Percentiles rank a stretch among this genome's conserved stretches.
These are phyloP conservation scores for Metallyticus violacea DNA, from an alignment of 2,888 invertebrate species.

Conservation along the genomic window DNA sequence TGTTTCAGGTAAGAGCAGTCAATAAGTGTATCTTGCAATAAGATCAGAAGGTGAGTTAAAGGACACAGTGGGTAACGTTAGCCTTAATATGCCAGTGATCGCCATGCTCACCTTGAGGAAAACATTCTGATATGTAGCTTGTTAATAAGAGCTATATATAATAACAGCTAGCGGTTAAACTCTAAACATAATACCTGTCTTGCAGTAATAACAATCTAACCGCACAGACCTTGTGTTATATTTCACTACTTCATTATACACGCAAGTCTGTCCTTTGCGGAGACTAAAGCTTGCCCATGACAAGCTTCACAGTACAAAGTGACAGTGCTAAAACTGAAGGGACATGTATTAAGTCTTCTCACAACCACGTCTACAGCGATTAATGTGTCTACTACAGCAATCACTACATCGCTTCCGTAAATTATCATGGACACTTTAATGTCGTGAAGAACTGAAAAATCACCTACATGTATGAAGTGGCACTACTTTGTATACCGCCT, in stretches of 20 bases:
- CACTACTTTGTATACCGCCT: no score
- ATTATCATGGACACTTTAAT: no score
- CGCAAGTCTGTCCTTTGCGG: not conserved
- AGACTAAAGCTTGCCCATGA: no score
- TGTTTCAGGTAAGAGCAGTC: not conserved
- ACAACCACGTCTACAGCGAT: no score
- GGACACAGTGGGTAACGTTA: not conserved
- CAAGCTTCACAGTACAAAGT: no score
- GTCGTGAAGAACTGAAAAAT: no score
- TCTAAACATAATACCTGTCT: not conserved
- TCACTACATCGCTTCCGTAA: no score
- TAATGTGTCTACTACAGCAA: no score
- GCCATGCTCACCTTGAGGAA: not conserved
- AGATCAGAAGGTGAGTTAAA: not conserved
- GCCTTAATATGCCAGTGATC: not conserved
- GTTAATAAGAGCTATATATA: not conserved
- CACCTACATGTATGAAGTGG: no score
- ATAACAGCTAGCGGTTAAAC: not conserved
- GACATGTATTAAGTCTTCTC: no score
- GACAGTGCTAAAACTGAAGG: no score
- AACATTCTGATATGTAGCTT: not conserved
- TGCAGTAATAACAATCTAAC: not conserved
- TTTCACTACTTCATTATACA: not conserved
- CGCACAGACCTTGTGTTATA: not conserved
- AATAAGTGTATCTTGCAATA: not conserved